Conservation (phyloP, 2,113 vertebrate genomes). For the Echinops telfairi region DNA sequence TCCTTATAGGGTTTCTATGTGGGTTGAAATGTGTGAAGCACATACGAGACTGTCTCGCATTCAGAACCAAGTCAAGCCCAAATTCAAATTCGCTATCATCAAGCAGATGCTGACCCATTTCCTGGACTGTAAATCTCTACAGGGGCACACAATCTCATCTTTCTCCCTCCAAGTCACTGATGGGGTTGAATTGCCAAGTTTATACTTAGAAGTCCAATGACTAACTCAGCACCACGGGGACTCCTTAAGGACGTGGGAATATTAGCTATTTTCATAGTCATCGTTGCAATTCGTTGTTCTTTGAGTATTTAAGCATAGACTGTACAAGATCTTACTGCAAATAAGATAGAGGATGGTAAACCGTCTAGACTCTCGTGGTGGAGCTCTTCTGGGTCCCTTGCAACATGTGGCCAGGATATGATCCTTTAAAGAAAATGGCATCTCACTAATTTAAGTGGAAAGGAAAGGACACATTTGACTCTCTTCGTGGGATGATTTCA, state of each 20-base stretch:
- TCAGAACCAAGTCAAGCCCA: not conserved
- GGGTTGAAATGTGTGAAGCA: not conserved
- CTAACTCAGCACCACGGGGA: too few relatives aligned
- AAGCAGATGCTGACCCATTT: too few relatives aligned
- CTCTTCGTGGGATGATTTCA: not conserved
- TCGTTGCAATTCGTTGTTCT: not conserved
- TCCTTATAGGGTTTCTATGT: not conserved
- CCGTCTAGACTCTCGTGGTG: not conserved
- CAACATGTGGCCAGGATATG: not conserved
- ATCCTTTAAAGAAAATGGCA: not conserved
- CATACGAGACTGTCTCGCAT: not conserved
- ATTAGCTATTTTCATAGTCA: not conserved
- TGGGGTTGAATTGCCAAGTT: too few relatives aligned
- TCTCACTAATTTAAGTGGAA: not conserved
- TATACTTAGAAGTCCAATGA: too few relatives aligned
- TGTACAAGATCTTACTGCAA: not conserved
- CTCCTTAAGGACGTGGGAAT: not conserved
- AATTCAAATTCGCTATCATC: too few relatives aligned
- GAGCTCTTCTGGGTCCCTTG: not conserved
- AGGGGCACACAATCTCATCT: too few relatives aligned
- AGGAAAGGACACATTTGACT: not conserved
- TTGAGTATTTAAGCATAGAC: not conserved
- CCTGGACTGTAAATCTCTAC: too few relatives aligned
- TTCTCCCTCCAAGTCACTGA: too few relatives aligned
- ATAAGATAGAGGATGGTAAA: fast-evolving